phyloP scores from a whole-genome alignment of 23 tunicate species.

The Ascidia mentula region DNA sequence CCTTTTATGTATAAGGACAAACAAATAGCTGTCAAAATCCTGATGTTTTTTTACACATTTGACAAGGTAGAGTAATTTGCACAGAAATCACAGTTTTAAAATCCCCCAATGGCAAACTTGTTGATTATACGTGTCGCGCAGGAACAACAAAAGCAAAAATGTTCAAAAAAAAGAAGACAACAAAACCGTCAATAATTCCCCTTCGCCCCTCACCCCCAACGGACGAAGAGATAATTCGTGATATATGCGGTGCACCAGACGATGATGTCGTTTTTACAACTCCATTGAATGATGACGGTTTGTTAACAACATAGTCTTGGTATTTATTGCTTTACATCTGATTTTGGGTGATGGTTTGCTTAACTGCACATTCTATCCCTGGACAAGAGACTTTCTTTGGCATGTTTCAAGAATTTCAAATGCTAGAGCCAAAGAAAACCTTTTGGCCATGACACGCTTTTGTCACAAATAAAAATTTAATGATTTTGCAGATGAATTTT shows the following conservation, averaged over 20 bases:
- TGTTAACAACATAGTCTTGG: too few relatives aligned
- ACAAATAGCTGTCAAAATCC: too few relatives aligned
- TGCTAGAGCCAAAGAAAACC: too few relatives aligned
- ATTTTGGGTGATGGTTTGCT: too few relatives aligned
- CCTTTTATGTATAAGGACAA: too few relatives aligned
- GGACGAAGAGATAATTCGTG: slow-evolving; percentile 16
- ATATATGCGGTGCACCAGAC: not conserved
- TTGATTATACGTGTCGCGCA: not conserved
- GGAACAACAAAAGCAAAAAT: not conserved
- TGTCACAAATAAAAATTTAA: too few relatives aligned
- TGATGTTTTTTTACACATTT: not conserved
- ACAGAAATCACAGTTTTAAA: not conserved
- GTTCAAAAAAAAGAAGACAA: not conserved
- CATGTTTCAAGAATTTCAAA: too few relatives aligned
- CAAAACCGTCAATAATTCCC: not conserved
- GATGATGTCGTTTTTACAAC: slow-evolving; percentile 20
- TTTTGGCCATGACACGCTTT: too few relatives aligned
- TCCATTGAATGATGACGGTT: not conserved
- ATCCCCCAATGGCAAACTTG: not conserved
- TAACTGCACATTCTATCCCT: too few relatives aligned
- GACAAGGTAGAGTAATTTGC: not conserved
- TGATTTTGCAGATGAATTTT: not conserved
- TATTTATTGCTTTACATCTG: too few relatives aligned
- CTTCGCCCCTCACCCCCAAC: slow-evolving; percentile 20
- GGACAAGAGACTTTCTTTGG: too few relatives aligned